Evolutionary conservation across 2,888 invertebrate genomes (phyloP).

Genomic region (Drosophila cognata): DNA sequence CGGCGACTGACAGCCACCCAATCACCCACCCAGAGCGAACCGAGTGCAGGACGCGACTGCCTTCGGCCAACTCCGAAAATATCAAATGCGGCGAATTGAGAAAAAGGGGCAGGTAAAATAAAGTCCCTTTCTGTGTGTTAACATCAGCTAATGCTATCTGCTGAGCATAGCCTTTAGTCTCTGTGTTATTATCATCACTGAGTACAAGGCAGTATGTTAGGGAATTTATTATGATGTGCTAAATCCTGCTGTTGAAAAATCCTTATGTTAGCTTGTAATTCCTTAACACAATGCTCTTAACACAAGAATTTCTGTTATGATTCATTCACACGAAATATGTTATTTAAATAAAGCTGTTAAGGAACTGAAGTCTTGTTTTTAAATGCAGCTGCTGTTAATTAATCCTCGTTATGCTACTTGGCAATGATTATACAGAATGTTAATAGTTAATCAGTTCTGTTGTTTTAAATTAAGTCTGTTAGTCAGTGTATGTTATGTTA

Average conservation of each 20-base stretch:
- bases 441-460: not conserved
- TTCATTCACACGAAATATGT: not conserved
- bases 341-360: not conserved
- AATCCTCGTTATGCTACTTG: not conserved
- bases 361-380: not conserved
- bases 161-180: not conserved
- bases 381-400: not conserved
- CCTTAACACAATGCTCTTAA: not conserved
- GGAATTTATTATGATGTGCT: not conserved
- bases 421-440: not conserved
- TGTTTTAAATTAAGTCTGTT: not conserved
- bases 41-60: not conserved
- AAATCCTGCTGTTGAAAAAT: not conserved
- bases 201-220: not conserved
- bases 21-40: not conserved
- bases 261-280: not conserved
- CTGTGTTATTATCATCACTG: not conserved
- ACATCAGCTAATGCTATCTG: not conserved
- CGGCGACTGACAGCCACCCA: conserved; percentile 18
- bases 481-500: not conserved
- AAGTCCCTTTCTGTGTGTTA: not conserved
- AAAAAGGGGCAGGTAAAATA: conserved; percentile 6
- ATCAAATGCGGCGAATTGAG: conserved; percentile 45
- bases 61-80: conserved; percentile 45
- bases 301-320: not conserved